Conservation (phyloP, 2,797 vertebrate species). For the Bovichtus variegatus region DNA sequence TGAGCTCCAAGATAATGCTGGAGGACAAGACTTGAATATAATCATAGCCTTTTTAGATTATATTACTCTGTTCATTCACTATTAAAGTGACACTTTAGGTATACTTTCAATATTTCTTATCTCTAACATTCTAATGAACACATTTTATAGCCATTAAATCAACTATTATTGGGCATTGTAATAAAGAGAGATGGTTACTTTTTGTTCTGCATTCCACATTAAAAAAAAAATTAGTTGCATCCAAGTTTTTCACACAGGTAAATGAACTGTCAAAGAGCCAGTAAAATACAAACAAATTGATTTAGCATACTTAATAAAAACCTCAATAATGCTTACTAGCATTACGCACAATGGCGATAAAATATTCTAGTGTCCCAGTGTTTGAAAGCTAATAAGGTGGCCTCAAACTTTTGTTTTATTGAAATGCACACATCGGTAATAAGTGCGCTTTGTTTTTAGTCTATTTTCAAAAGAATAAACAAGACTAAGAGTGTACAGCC, state of each 20-base stretch:
- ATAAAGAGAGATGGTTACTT: slow-evolving; percentile 93
- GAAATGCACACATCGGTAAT: slow-evolving; percentile 20
- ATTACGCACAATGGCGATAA: slow-evolving; percentile 7
- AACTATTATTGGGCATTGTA: slow-evolving; percentile 98
- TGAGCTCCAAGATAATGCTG: slow-evolving; percentile 99
- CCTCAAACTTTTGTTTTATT: slow-evolving; percentile 21
- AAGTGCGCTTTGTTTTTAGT: slow-evolving; percentile 8
- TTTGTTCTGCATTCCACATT: slow-evolving; percentile 92
- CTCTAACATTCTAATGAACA: slow-evolving; percentile 99
- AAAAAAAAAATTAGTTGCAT: slow-evolving; percentile 85
- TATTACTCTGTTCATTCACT: slow-evolving; percentile 98
- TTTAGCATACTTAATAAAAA: slow-evolving; percentile 19
- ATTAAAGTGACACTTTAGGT: slow-evolving; percentile 99
- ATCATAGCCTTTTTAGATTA: slow-evolving; percentile 99
- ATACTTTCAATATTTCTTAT: slow-evolving; percentile 99
- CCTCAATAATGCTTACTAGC: slow-evolving; percentile 2
- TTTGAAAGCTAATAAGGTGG: not conserved
- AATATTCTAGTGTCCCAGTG: slow-evolving; percentile 2
- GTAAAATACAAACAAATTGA: slow-evolving; percentile 24
- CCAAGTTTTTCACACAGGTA: slow-evolving; percentile 40
- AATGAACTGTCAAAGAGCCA: slow-evolving; percentile 47
- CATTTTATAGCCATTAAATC: slow-evolving; percentile 99
- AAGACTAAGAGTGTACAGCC: not conserved
- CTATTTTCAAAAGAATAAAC: slow-evolving; percentile 1
- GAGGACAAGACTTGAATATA: slow-evolving; percentile 99